These are phyloP conservation scores for Clusia tigrina DNA, from an alignment of 2,888 invertebrate species.

Conservation along the genomic window DNA sequence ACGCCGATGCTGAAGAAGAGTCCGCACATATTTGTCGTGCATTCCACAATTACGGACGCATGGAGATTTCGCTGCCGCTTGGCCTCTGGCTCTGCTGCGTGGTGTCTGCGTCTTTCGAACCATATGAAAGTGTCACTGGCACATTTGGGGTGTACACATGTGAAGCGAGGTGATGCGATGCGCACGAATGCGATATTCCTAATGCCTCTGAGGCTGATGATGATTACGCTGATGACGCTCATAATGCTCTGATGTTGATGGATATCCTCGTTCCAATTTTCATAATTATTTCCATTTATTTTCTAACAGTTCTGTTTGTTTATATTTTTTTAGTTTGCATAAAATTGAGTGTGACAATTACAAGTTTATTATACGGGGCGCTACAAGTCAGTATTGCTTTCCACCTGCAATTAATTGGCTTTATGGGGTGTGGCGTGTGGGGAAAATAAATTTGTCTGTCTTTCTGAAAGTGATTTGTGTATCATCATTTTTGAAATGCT, in stretches of 20 bases:
- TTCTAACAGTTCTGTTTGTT: no score
- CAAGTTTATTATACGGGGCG: no score
- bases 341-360: background rate
- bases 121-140: constrained; percentile 4
- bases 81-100: background rate
- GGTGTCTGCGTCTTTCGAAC: background rate
- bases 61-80: constrained; percentile 4
- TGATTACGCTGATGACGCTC: background rate
- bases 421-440: no score
- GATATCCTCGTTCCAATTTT: constrained; percentile 26
- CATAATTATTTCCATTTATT: constrained; percentile 37
- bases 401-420: no score
- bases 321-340: background rate
- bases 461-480: no score
- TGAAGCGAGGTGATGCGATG: background rate
- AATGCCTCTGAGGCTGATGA: background rate
- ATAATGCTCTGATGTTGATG: constrained; percentile 15
- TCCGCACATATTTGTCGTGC: no score
- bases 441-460: background rate
- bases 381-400: no score
- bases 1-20: background rate
- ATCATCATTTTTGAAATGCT: no score
- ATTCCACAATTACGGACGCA: background rate
- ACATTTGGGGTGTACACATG: background rate
- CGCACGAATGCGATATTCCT: no score